These are phyloP conservation scores for Acipenser transmontanus DNA, from an alignment of 2,797 vertebrate species.

Conservation along the genomic window DNA sequence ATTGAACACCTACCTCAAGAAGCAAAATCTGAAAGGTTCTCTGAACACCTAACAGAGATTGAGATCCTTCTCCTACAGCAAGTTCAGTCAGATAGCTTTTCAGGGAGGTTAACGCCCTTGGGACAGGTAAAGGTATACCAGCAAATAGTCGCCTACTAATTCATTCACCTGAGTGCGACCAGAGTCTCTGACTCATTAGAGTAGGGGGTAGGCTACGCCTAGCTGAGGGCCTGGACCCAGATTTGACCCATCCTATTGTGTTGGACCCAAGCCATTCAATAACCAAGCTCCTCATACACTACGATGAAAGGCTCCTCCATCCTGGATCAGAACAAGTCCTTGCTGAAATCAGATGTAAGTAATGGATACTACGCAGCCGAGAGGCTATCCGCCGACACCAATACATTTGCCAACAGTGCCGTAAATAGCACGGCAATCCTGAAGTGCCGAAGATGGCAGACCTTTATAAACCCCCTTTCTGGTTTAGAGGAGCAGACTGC, in stretches of 20 bases:
- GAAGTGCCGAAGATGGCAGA: slow-evolving; percentile 13
- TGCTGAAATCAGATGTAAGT: slow-evolving; percentile 1
- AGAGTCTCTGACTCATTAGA: slow-evolving; percentile 7
- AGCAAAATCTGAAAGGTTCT: slow-evolving; percentile 3
- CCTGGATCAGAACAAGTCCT: not conserved
- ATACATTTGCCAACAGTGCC: not conserved
- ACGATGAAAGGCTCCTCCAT: not conserved
- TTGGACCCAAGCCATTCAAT: slow-evolving; percentile 18
- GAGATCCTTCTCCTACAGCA: slow-evolving; percentile 1
- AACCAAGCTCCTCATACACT: slow-evolving; percentile 20
- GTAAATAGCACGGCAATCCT: slow-evolving; percentile 2
- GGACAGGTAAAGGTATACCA: not conserved
- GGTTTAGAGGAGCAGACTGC: slow-evolving; percentile 2
- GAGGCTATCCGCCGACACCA: slow-evolving; percentile 15
- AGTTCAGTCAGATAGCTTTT: slow-evolving; percentile 3
- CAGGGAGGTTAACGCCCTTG: not conserved
- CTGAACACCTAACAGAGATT: not conserved
- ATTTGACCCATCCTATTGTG: slow-evolving; percentile 11
- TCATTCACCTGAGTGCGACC: slow-evolving; percentile 15
- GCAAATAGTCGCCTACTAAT: slow-evolving; percentile 2
- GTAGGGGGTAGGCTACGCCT: slow-evolving; percentile 6
- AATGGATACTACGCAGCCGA: slow-evolving; percentile 12
- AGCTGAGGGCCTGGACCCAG: not conserved
- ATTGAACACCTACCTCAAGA: too few relatives aligned
- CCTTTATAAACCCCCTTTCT: not conserved